Percentiles rank a stretch among this genome's conserved stretches.
Conservation (phyloP, 2,797 vertebrate genomes). For the Amblyopsis hoosieri region DNA sequence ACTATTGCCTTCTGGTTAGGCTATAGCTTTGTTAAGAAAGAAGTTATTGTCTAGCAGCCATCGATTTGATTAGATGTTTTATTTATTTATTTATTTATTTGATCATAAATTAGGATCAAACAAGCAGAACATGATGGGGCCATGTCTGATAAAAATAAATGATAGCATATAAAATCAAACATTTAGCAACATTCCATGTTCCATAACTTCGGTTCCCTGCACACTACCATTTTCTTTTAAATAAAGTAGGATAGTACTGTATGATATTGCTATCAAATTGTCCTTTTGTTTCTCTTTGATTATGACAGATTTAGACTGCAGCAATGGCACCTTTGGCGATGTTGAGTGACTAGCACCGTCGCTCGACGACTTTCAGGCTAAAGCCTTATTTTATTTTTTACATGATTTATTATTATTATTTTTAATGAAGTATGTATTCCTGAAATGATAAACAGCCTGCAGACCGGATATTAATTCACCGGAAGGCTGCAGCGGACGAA, state of each 20-base stretch:
- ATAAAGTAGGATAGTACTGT: neutral
- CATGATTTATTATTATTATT: too few relatives aligned
- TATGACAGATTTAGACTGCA: neutral
- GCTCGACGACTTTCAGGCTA: too few relatives aligned
- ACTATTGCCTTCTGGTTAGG: too few relatives aligned
- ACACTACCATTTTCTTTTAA: neutral
- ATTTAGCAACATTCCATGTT: too few relatives aligned
- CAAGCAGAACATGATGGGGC: neutral
- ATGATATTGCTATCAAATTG: too few relatives aligned
- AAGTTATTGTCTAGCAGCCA: too few relatives aligned
- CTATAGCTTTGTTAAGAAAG: too few relatives aligned
- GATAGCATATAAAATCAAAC: neutral
- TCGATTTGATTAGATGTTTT: too few relatives aligned
- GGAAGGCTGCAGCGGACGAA: constrained; percentile 56
- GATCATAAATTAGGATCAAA: too few relatives aligned
- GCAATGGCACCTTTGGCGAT: neutral
- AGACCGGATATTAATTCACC: constrained; percentile 46
- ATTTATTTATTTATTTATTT: too few relatives aligned
- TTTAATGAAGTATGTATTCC: neutral
- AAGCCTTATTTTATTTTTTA: too few relatives aligned
- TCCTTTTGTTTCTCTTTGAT: neutral
- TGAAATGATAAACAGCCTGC: neutral
- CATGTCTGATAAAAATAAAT: neutral
- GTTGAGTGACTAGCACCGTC: too few relatives aligned
- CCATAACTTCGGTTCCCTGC: neutral